A percentile compares a stretch with the other conserved stretches of the same genome.
These are phyloP conservation scores for Toxotes lorentzi DNA, from an alignment of 2,797 vertebrate species.

Conservation along the genomic window DNA sequence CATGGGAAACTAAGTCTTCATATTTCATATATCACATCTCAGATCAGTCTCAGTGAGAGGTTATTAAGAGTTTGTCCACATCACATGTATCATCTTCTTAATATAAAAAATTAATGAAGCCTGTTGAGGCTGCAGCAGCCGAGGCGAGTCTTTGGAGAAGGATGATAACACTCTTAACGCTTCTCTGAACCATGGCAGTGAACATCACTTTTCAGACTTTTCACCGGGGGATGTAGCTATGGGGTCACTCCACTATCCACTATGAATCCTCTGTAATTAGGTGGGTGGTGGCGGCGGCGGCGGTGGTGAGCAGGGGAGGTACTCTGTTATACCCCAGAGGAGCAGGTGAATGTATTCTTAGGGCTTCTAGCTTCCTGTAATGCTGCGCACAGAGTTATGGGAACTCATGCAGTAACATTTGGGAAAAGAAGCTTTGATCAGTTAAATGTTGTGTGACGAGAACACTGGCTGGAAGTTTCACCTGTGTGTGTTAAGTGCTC, in stretches of 20 bases:
- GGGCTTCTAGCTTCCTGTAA: slow-evolving; percentile 49
- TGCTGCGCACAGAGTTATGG: slow-evolving; percentile 26
- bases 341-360: slow-evolving; percentile 40
- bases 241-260: slow-evolving; percentile 44
- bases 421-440: slow-evolving; percentile 61
- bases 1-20: background rate
- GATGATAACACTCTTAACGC: slow-evolving; percentile 53
- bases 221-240: slow-evolving; percentile 45
- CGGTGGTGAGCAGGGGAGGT: background rate
- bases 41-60: slow-evolving; percentile 30
- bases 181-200: slow-evolving; percentile 42
- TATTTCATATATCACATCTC: slow-evolving; percentile 14
- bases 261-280: slow-evolving; percentile 63
- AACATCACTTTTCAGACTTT: slow-evolving; percentile 57
- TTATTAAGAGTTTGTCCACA: slow-evolving; percentile 62
- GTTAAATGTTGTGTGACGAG: slow-evolving; percentile 66
- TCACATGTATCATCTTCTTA: slow-evolving; percentile 58
- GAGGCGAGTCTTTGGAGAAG: slow-evolving; percentile 44
- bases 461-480: slow-evolving; percentile 59
- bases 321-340: slow-evolving; percentile 32
- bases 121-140: slow-evolving; percentile 55
- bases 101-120: slow-evolving; percentile 70
- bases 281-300: background rate
- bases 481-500: slow-evolving; percentile 57
- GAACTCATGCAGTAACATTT: slow-evolving; percentile 38